Evolutionary conservation across 92 coral and sea anemone genomes (phyloP), one percentile per base, ranked within the genome.

Genomic region (Porites rus): DNA sequence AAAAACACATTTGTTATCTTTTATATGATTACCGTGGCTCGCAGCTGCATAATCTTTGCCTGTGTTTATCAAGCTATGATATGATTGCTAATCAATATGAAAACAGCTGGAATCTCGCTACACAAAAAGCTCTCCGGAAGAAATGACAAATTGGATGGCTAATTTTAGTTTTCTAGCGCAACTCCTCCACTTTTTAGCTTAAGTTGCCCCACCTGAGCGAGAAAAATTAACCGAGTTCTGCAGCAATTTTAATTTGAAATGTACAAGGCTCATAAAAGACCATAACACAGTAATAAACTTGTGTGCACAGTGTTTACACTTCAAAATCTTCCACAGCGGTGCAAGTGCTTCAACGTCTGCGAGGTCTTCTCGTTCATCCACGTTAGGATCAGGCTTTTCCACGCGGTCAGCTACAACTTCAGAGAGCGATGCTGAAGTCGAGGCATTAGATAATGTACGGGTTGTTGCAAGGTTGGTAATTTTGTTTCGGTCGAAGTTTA

Each of bases 381-480:
- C 90, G 51, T 60, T 92, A 46, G 92, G 86, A 17, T 94, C 96
- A 50, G 96, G 89, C 18, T 76, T 88, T 14, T 91, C 95, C 1
- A 68, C 86, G 11, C 90, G 91, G 72, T 92, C 95, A 21, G 81
- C 84, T 28, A 75, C 95, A 17, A 88, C 89, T 52, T 84, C 86
- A 77, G 95, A 90, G 21, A 75, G 88, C 31, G 95, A 92, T 61
- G 75, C 68, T 59, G 91, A 88, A 43, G 17, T 77, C 46, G 95
- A 60, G 19, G 86, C 91, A 5, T 84, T 88, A n/a, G 98, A 94
- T 79, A 92, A 88, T 74, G 92, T 96, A 38, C 88, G 95, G 80
- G 99, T 96, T 56, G 99, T 94, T 9, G 98, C 95, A 58, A 92
- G 99, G 99, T 96, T 75, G 60, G 94, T 80, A 56, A 54, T 22